A percentile compares a stretch with the other conserved stretches of the same genome.
Conservation (phyloP, 1,140 invertebrate genomes). For the Mizuhopecten yessoensis region DNA sequence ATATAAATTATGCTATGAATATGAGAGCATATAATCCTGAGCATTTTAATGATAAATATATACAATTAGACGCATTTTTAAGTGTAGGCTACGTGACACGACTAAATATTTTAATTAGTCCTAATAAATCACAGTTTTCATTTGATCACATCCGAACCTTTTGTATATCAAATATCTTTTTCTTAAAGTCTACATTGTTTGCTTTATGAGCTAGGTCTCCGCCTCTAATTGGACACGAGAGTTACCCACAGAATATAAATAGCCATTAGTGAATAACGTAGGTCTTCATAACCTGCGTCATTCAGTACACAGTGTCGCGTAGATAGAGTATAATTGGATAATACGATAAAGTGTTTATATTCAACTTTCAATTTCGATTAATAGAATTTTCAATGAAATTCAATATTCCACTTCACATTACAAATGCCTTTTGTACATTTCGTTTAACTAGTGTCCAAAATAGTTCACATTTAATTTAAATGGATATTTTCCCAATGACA, state of each 20-base stretch:
- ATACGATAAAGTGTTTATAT: neutral
- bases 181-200: neutral
- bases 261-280: neutral
- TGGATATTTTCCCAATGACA: neutral
- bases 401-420: neutral
- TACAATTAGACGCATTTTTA: no score
- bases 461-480: neutral
- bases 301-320: neutral
- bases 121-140: neutral
- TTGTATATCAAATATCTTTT: neutral
- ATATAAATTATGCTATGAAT: no score
- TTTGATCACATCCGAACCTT: neutral
- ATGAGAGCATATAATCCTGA: no score
- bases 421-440: neutral
- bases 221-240: neutral
- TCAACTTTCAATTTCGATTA: neutral
- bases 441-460: neutral
- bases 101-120: neutral
- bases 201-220: neutral
- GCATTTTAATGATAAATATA: no score
- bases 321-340: neutral
- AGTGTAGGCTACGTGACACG: neutral
- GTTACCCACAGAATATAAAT: neutral
- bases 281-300: neutral
- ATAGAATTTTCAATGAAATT: neutral